These are phyloP conservation scores for Coccyzus lansbergi DNA, from an alignment of 2,797 vertebrate genomes.

Conservation along the genomic window DNA sequence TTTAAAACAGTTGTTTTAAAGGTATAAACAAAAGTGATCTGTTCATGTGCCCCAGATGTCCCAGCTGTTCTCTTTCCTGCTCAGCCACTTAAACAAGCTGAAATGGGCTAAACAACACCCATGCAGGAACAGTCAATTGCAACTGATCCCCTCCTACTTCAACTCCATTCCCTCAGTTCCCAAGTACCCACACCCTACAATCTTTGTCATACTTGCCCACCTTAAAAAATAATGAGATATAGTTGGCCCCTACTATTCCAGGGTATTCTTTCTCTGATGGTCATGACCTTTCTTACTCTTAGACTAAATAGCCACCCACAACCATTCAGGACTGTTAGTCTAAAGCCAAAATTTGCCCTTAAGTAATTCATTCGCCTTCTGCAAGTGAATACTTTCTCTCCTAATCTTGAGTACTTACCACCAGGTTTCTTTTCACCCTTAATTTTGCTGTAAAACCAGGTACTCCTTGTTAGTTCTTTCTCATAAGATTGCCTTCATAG, in stretches of 20 bases:
- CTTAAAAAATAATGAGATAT: background rate
- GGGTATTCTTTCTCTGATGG: background rate
- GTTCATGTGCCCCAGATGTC: background rate
- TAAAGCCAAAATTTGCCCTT: background rate
- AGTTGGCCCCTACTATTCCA: background rate
- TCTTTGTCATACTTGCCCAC: background rate
- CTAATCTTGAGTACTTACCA: background rate
- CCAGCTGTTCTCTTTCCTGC: background rate
- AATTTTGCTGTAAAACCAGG: background rate
- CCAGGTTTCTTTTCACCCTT: background rate
- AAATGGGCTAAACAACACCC: background rate
- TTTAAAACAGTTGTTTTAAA: background rate
- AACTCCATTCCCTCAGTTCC: background rate
- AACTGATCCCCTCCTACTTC: background rate
- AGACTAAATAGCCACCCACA: background rate
- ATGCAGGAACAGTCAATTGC: background rate
- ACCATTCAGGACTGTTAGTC: background rate
- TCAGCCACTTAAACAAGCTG: background rate
- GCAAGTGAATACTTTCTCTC: background rate
- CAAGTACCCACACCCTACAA: background rate
- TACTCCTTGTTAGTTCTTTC: background rate
- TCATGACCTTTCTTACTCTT: background rate
- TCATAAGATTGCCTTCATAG: background rate
- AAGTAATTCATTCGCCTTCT: background rate
- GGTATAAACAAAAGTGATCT: background rate